Conservation (phyloP, 2,888 invertebrate species). For the Galerucella calmariensis region DNA sequence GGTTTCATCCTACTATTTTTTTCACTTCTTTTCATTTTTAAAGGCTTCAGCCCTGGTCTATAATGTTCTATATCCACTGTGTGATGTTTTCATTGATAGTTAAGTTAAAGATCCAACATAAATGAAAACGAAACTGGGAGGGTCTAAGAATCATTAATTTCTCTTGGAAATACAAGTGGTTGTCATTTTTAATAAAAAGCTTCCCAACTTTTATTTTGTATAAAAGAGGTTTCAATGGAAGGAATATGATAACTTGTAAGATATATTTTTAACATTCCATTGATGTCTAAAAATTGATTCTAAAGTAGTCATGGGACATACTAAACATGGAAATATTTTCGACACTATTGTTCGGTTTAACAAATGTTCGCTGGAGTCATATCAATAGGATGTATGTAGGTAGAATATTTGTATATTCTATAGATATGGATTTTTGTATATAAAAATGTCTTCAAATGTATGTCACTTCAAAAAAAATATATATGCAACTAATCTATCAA, state of each 20-base stretch:
- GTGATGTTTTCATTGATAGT: neutral
- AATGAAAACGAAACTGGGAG: conserved; percentile 1
- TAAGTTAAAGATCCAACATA: conserved; percentile 1
- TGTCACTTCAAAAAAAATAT: no score
- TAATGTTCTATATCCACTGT: neutral
- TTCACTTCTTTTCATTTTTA: no score
- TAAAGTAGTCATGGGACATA: neutral
- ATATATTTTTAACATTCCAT: neutral
- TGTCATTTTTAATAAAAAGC: conserved; percentile 16
- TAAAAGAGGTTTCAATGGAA: neutral
- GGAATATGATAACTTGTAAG: neutral
- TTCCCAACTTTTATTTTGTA: conserved; percentile 3
- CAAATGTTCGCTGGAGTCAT: neutral
- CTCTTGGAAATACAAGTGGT: neutral
- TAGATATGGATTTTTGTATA: no score
- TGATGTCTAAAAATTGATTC: neutral
- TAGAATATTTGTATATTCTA: no score
- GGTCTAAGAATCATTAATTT: conserved; percentile 11
- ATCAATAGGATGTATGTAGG: neutral
- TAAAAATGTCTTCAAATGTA: no score
- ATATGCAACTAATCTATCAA: no score
- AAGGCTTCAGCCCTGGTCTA: no score
- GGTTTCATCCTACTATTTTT: no score
- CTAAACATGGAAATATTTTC: neutral
- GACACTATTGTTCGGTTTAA: neutral